Base-by-base conservation (phyloP, 2,888 invertebrate species). In the Ormyrus labotus region DNA sequence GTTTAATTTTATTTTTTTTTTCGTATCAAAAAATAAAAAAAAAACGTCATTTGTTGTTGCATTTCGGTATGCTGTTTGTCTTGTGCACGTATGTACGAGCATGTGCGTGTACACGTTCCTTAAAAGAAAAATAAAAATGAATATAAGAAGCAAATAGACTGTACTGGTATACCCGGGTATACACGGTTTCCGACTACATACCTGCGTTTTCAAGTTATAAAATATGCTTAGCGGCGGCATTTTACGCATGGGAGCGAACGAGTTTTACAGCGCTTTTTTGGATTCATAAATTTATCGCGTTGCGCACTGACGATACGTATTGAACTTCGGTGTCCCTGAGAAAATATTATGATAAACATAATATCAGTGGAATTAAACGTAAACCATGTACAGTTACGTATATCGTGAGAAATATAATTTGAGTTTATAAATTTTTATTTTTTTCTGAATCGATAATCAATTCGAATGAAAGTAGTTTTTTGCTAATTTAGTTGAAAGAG, bases 51-150 rank as follows among this genome's bases (percentile, higher is more conserved):
- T 55, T 65, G 45, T 67, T 64, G 50, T 81, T 81, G 82, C 82
- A 82, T 81, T 81, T 83, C 34, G 48, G 55, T 60, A 82, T 68
- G 61, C 71, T 69, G 45, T 68, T 79, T 72, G 68, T 72, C 48
- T 68, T n/a, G 6, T 34, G 34, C 50, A 65, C n/a, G 11, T 58
- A 58, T 57, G 13, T 70, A 80, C 10, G 50, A 71, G 13, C 50
- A 53, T 71, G 51, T 57, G 48, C 53, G 50, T 3, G 45, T 13
- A 58, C 13, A 19, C 50, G 67, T 73, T 64, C 55, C 47, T 78
- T 9, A 34, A 34, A 34, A 34, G 45, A 45, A 61, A 69, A 70
- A 34, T 45, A 76, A 75, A 71, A 70, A 64, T 76, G 45, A 72
- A 71, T 78, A 55, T 58, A 57, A 48, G 50, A 68, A 76, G 7